Conservation (phyloP, 2,113 vertebrate genomes). For the Oreochromis tanganicae region DNA sequence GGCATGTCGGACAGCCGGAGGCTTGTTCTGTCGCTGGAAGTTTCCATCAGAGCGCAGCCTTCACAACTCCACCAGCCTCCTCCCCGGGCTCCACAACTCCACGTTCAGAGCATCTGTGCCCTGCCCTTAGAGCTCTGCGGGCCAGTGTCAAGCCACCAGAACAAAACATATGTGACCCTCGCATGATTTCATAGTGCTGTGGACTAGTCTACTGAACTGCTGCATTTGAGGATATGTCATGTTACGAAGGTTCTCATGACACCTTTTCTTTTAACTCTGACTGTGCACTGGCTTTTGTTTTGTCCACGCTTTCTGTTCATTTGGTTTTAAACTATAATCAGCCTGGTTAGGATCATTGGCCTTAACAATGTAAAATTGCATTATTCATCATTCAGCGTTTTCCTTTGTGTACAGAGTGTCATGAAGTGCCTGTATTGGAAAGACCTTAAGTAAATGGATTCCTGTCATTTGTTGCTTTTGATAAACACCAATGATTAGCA, state of each 20-base stretch:
- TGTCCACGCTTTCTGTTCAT: background rate
- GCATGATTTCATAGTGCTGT: background rate
- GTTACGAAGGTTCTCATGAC: background rate
- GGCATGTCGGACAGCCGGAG: constrained; percentile 2
- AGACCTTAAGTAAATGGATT: background rate
- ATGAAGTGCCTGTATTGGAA: background rate
- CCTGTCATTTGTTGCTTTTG: constrained; percentile 50
- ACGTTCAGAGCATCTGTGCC: constrained; percentile 47
- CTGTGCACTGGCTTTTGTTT: background rate
- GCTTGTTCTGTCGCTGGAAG: constrained; percentile 36
- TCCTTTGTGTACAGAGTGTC: constrained; percentile 1
- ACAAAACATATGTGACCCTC: constrained; percentile 38
- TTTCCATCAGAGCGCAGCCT: constrained; percentile 6
- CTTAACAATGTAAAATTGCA: constrained; percentile 23
- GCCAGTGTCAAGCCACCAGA: background rate
- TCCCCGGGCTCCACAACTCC: background rate
- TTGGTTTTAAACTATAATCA: background rate
- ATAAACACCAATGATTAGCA: constrained; percentile 42
- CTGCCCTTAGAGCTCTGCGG: constrained; percentile 4
- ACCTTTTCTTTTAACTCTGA: background rate
- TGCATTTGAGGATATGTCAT: background rate
- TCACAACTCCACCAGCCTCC: constrained; percentile 12
- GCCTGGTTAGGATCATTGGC: constrained; percentile 10
- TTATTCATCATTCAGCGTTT: background rate
- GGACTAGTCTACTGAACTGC: background rate